phyloP scores from a whole-genome alignment of 2,113 vertebrate species.

The Spheniscus mendiculus region DNA sequence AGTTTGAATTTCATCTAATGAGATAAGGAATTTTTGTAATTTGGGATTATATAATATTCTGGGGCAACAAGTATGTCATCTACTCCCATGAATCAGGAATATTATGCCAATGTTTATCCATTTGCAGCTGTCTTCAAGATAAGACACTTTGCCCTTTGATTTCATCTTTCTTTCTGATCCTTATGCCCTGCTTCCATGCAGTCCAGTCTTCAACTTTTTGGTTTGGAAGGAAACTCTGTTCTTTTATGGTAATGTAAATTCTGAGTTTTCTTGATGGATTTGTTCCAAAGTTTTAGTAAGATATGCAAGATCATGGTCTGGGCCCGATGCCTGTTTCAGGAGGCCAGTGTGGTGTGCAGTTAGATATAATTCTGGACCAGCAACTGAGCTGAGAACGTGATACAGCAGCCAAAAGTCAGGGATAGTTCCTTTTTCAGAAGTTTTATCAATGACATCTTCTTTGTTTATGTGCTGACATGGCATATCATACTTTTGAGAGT shows the following conservation, averaged over 20 bases:
- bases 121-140: background rate
- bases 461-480: background rate
- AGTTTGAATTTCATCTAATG: background rate
- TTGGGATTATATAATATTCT: background rate
- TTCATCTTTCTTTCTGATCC: background rate
- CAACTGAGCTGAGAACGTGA: background rate
- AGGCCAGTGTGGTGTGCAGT: background rate
- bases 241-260: background rate
- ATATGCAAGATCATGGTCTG: constrained; percentile 18
- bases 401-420: background rate
- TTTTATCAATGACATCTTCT: background rate
- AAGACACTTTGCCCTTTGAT: background rate
- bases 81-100: background rate
- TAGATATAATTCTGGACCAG: background rate
- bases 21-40: background rate
- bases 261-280: background rate
- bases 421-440: background rate
- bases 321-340: background rate
- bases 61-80: background rate
- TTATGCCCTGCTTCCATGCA: background rate
- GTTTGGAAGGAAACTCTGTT: background rate
- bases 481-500: background rate
- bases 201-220: background rate
- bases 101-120: background rate
- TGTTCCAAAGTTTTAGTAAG: constrained; percentile 21